Percentiles rank a stretch among this genome's conserved stretches.
These are phyloP conservation scores for Napeogenes inachia DNA, from an alignment of 2,888 invertebrate genomes.

Conservation along the genomic window DNA sequence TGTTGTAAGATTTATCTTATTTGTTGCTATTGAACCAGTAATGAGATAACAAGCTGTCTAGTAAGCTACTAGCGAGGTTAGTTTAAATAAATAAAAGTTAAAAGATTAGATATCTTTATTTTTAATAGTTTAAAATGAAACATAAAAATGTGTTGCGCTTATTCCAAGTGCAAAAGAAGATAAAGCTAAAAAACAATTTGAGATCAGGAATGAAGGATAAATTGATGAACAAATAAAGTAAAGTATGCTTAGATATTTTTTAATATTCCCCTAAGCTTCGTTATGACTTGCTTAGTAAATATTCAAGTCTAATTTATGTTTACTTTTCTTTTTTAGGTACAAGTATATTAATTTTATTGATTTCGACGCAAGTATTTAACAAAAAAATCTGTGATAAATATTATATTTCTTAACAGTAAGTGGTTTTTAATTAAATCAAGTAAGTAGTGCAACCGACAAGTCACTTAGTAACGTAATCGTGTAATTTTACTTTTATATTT, in stretches of 20 bases:
- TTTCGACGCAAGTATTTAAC: background rate
- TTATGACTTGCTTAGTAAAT: conserved; percentile 66
- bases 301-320: conserved; percentile 61
- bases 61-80: too few relatives aligned
- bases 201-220: background rate
- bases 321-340: conserved; percentile 39
- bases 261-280: conserved; percentile 45
- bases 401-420: background rate
- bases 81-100: too few relatives aligned
- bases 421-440: too few relatives aligned
- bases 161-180: background rate
- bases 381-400: background rate
- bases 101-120: too few relatives aligned
- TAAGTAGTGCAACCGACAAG: too few relatives aligned
- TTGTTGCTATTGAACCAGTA: too few relatives aligned
- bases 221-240: background rate
- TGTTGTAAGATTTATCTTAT: background rate
- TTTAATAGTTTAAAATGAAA: too few relatives aligned
- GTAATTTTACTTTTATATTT: too few relatives aligned
- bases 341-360: conserved; percentile 9
- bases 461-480: too few relatives aligned
- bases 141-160: too few relatives aligned
- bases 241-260: background rate
- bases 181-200: background rate
- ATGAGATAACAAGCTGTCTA: too few relatives aligned